Conservation (phyloP, 2,888 invertebrate species). For the Tinea pellionella region DNA sequence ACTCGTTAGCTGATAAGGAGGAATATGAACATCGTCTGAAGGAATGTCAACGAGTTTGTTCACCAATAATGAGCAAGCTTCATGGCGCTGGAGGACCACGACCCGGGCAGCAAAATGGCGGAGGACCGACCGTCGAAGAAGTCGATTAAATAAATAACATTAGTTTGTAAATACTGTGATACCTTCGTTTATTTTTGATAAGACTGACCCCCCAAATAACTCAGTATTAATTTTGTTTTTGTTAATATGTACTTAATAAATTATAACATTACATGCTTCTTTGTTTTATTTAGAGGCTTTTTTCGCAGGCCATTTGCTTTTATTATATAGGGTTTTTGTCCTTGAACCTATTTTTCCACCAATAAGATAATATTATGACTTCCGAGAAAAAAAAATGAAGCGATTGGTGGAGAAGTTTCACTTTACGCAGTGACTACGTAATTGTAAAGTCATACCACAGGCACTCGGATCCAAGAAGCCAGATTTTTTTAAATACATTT, state of each 20-base stretch:
- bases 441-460: no score
- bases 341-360: no score
- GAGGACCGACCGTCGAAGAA: constrained; percentile 14
- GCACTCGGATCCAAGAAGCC: no score
- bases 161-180: constrained; percentile 7
- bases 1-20: constrained; percentile 38
- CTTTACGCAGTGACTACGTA: no score
- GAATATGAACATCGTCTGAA: constrained; percentile 63
- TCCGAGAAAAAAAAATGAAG: no score
- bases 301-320: no score
- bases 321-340: no score
- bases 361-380: no score
- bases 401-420: no score
- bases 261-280: no score
- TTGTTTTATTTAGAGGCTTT: no score
- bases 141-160: constrained; percentile 9
- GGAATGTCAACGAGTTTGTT: constrained; percentile 68
- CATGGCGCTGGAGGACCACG: constrained; percentile 43
- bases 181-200: neutral
- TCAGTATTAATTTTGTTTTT: neutral
- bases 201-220: neutral
- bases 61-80: constrained; percentile 68
- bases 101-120: neutral
- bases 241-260: neutral
- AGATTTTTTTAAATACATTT: no score